Base-by-base conservation (phyloP, 2,888 invertebrate genomes). In the Hoplodrina blanda region DNA sequence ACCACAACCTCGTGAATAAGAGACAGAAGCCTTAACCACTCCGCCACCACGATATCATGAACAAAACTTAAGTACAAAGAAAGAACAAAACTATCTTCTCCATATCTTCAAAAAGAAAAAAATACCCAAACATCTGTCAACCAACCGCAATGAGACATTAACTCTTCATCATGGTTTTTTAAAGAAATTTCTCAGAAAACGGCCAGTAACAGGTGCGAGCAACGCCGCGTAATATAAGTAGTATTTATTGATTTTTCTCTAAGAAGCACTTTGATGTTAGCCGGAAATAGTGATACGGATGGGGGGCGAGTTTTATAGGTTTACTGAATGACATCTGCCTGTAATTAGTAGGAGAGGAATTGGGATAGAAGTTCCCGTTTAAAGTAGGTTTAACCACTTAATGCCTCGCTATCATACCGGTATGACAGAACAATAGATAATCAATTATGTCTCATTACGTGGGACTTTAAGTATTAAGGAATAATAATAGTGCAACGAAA, bases 181-280 rank as follows among this genome's bases (percentile, higher is more conserved):
- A 33, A 78, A 74, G 61, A 80, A 25, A 76, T 57, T 91, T 92
- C 92, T 69, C 46, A 83, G 91, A 93, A 93, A 92, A 73, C 41
- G 20, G 19, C 75, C 56, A 53, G 41, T 49, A 87, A 83, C 93
- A 92, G 93, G 92, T 93, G 93, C 87, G 82, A 62, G 69, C 86
- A 81, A 78, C 71, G 78, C 84, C 81, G 73, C 78, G 73, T 68
- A 69, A 81, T 72, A 71, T 73, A 83, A 75, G 78, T 80, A 80
- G 84, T 87, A 84, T 88, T 87, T 88, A 85, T 87, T 85, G 85
- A 77, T 83, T 79, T 73, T 79, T 71, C 78, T 80, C 56, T 62
- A 69, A 76, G 63, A 62, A 79, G 37, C 72, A 72, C 88, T 88
- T 87, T 89, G 88, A 88, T 82, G 87, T 85, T 52, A 30, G 49